Evolutionary conservation across 2,797 vertebrate species (phyloP), one percentile per base, ranked within the genome.

Genomic region (Hafferia zeledoni): DNA sequence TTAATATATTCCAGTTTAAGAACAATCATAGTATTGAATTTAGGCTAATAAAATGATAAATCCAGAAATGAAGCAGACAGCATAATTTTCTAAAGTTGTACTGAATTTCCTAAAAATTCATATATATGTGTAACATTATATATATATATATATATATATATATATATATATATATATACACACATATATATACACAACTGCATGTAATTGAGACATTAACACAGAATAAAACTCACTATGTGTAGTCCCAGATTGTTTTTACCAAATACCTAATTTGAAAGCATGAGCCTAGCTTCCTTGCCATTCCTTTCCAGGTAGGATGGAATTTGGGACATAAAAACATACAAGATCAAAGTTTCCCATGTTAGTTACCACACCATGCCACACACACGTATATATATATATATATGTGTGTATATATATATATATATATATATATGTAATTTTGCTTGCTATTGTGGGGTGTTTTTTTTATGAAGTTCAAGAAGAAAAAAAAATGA

Each of bases 341-440:
- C 9, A 39, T 10, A 13, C 4, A 67, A 4, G 13, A 80, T 24
- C 10, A 50, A 72, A 41, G 1, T 11, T 70, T 90, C 33, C 27
- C 4, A 9, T 24, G 13, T 25, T 53, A 41, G 0, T 25, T 78
- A 56, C 5, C 7, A 1, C 9, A 10, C 2, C 5, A 37, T 9
- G 3, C 30, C 49, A 20, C 1, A 0, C 50, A 31, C 4, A n/a
- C 41, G 15, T 17, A 33, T 31, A 50, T 28, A 25, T 14, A 17
- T 12, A 19, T 44, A 25, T 17, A 15, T n/a, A n/a, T n/a, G n/a
- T n/a, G n/a, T n/a, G n/a, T 13, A 17, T 11, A 18, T 43, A 24
- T 17, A 13, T 31, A 3, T 46, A 5, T 52, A 3, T 27, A 46
- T 11, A 5, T 17, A 4, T 35, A 17, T 35, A 19, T 35, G 12